phyloP scores from a whole-genome alignment of 1,140 invertebrate species.

The Caenorhabditis inopinata region DNA sequence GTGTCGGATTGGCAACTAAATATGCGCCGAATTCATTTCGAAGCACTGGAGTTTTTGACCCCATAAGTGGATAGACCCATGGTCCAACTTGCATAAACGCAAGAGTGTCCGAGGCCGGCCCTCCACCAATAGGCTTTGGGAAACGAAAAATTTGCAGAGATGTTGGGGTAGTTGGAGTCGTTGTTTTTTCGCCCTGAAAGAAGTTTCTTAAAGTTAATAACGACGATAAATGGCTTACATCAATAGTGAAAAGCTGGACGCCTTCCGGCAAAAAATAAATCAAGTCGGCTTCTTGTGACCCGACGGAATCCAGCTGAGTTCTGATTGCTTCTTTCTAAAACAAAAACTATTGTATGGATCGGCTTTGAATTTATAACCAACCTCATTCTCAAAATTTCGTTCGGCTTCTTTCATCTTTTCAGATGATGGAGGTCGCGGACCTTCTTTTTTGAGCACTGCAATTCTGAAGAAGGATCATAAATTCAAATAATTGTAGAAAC shows the following conservation, averaged over 20 bases:
- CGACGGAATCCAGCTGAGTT: constrained; percentile 38
- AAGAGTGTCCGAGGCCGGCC: background rate
- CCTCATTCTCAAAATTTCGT: background rate
- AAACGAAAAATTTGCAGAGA: constrained; percentile 48
- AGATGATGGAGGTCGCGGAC: background rate
- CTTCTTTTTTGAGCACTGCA: constrained; percentile 32
- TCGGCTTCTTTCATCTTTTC: constrained; percentile 28
- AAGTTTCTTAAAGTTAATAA: background rate
- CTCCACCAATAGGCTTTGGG: background rate
- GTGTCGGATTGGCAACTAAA: constrained; percentile 48
- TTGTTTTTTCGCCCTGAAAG: constrained; percentile 44
- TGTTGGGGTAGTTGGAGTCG: constrained; percentile 48
- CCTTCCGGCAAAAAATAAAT: constrained; percentile 51
- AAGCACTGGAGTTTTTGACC: constrained; percentile 45
- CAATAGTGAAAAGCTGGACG: constrained; percentile 50
- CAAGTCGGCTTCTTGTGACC: constrained; percentile 46
- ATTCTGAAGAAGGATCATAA: background rate
- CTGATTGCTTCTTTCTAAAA: constrained; percentile 41
- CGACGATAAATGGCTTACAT: constrained; percentile 9
- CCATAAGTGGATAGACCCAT: constrained; percentile 49
- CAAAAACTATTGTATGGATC: background rate
- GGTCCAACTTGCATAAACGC: constrained; percentile 49
- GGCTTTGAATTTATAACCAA: background rate
- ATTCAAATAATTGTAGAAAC: constrained; percentile 1
- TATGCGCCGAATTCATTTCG: constrained; percentile 50